phyloP scores from a whole-genome alignment of 2,888 invertebrate species.

The Drosophila imparisetae region DNA sequence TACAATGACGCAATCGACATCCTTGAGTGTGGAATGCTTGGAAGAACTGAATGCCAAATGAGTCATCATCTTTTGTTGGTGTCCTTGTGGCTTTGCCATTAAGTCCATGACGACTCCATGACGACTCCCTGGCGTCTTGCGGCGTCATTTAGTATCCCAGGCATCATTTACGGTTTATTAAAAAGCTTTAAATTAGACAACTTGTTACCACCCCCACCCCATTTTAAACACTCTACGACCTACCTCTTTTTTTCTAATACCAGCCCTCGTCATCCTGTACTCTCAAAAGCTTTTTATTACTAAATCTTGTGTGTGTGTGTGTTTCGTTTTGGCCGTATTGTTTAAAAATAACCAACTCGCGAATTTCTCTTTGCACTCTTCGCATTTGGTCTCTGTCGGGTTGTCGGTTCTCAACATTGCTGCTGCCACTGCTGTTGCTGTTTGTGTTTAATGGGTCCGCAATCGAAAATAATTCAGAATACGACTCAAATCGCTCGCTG shows the following conservation, averaged over 20 bases:
- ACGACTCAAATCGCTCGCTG: conserved; percentile 76
- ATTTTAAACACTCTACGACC: neutral
- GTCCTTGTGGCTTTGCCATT: conserved; percentile 60
- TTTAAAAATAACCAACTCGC: conserved; percentile 71
- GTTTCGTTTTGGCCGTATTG: conserved; percentile 27
- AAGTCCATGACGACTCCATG: conserved; percentile 56
- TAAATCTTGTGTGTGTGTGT: conserved; percentile 32
- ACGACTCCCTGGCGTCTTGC: conserved; percentile 57
- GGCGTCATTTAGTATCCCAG: conserved; percentile 47
- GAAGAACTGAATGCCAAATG: conserved; percentile 58
- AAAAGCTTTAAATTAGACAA: conserved; percentile 61
- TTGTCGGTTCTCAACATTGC: conserved; percentile 8
- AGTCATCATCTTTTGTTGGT: conserved; percentile 60
- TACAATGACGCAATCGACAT: conserved; percentile 68
- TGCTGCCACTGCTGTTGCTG: neutral
- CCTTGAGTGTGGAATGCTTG: conserved; percentile 57
- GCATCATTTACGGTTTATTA: conserved; percentile 50
- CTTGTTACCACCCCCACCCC: conserved; percentile 3
- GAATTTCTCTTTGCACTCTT: conserved; percentile 66
- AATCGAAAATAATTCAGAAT: conserved; percentile 76
- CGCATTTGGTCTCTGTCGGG: conserved; percentile 40
- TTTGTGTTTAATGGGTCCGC: conserved; percentile 29
- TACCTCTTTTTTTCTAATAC: conserved; percentile 17
- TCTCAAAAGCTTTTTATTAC: conserved; percentile 59
- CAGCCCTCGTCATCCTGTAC: conserved; percentile 46